These are phyloP conservation scores for Zaprionus vittiger DNA, from an alignment of 1,140 invertebrate genomes.

Conservation along the genomic window DNA sequence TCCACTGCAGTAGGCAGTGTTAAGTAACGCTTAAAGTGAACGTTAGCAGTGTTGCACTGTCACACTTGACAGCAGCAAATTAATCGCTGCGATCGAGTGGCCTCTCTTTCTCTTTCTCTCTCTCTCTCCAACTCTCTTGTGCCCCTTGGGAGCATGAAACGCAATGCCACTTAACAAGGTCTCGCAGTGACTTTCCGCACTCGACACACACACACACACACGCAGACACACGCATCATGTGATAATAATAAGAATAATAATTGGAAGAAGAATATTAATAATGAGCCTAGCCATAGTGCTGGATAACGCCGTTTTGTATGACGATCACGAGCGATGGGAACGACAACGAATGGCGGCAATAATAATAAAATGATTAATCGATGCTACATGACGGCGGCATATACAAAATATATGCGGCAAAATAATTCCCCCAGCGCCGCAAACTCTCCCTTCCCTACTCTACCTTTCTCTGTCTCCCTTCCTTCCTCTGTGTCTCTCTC, in stretches of 20 bases:
- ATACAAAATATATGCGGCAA: slow-evolving; percentile 60
- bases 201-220: background rate
- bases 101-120: background rate
- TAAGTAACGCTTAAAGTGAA: background rate
- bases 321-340: slow-evolving; percentile 77
- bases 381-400: slow-evolving; percentile 82
- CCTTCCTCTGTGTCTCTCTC: background rate
- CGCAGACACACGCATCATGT: slow-evolving; percentile 13
- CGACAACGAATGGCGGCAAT: slow-evolving; percentile 68
- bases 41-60: background rate
- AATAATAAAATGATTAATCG: slow-evolving; percentile 83
- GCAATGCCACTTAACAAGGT: slow-evolving; percentile 2
- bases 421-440: slow-evolving; percentile 74
- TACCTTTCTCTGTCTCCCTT: background rate
- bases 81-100: slow-evolving; percentile 27
- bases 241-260: slow-evolving; percentile 35
- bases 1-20: background rate
- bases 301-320: slow-evolving; percentile 54
- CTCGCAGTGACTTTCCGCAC: background rate
- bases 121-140: background rate
- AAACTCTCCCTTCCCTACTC: slow-evolving; percentile 24
- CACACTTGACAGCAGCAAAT: slow-evolving; percentile 3
- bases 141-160: background rate
- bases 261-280: slow-evolving; percentile 13
- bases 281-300: slow-evolving; percentile 13